Conservation (phyloP, 1,140 invertebrate species). For the Yoshiicerus persimilis region DNA sequence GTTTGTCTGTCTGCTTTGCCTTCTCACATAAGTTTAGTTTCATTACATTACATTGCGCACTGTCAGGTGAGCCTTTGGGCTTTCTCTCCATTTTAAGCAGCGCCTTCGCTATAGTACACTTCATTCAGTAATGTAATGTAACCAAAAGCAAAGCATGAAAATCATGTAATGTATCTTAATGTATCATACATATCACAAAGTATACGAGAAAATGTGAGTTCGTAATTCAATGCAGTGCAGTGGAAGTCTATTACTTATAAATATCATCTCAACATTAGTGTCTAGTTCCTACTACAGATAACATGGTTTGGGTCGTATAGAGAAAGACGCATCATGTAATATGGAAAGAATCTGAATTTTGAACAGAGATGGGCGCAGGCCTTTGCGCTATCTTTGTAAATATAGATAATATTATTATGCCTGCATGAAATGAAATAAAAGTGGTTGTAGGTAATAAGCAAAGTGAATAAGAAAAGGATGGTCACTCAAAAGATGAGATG, state of each 20-base stretch:
- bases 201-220: background rate
- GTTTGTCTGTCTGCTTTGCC: background rate
- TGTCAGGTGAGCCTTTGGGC: background rate
- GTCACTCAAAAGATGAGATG: background rate
- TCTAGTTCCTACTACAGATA: too few relatives aligned
- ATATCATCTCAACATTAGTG: background rate
- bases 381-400: background rate
- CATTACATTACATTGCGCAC: background rate
- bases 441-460: background rate
- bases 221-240: background rate
- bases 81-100: conserved; percentile 12
- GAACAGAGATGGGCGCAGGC: background rate
- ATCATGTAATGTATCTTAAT: conserved; percentile 7
- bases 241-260: background rate
- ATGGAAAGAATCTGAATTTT: background rate
- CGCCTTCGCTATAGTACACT: background rate
- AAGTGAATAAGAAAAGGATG: conserved; percentile 14
- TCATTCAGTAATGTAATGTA: background rate
- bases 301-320: too few relatives aligned
- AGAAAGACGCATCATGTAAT: background rate
- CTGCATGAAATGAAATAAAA: background rate
- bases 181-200: conserved; percentile 14
- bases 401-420: background rate
- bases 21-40: background rate
- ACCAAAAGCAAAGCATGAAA: conserved; percentile 16